A percentile compares a stretch with the other conserved stretches of the same genome.
Evolutionary conservation across 2,797 vertebrate species (phyloP).

Genomic region (Hippopotamyrus pictus): DNA sequence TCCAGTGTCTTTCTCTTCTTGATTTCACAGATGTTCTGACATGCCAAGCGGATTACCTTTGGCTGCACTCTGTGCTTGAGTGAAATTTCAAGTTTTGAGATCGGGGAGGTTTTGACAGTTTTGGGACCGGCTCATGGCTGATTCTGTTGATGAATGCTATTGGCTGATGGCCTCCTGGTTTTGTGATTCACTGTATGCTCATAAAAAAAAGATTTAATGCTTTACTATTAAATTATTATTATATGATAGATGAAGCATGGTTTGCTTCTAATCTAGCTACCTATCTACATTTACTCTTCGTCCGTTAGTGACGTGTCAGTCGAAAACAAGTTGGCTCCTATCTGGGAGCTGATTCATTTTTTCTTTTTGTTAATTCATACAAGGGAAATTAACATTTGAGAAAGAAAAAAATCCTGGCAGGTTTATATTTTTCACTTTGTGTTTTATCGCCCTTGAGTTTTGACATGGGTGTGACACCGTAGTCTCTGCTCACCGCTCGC

Average conservation of each 20-base stretch:
- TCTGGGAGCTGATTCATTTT: neutral
- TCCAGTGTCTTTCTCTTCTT: neutral
- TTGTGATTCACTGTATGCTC: neutral
- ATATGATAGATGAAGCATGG: neutral
- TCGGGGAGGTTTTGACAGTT: neutral
- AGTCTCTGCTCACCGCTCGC: neutral
- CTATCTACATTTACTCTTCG: neutral
- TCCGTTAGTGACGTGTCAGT: neutral
- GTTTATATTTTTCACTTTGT: neutral
- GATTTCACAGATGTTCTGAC: neutral
- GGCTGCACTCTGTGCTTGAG: neutral
- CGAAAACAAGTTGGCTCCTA: neutral
- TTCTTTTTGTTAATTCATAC: neutral
- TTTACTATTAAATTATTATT: neutral
- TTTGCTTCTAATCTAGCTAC: neutral
- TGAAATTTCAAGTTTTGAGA: neutral
- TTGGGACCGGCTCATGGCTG: neutral
- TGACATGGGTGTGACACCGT: neutral
- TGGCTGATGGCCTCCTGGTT: neutral
- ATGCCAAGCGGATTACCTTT: neutral
- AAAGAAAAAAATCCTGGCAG: neutral
- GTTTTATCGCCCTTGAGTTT: neutral
- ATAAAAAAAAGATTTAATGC: neutral
- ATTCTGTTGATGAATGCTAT: neutral
- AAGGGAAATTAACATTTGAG: neutral